A percentile compares a stretch with the other conserved stretches of the same genome.
Evolutionary conservation across 1,140 invertebrate species (phyloP).

Genomic region (Liolophura sinensis): DNA sequence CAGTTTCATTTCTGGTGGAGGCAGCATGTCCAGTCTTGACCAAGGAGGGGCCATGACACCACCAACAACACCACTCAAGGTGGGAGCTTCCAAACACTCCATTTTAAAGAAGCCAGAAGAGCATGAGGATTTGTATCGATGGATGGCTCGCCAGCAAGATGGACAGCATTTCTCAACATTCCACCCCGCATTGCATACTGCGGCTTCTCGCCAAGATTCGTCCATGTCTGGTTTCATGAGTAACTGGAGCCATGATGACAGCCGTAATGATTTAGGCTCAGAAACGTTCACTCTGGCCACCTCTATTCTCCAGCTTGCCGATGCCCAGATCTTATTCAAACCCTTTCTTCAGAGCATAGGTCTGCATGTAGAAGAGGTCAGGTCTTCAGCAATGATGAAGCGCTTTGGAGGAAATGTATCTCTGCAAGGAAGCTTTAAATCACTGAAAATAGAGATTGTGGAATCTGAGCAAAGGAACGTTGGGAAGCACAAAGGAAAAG

Average conservation of each 20-base stretch:
- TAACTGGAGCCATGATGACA: constrained; percentile 53
- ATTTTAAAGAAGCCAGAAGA: constrained; percentile 42
- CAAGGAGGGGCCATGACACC: constrained; percentile 30
- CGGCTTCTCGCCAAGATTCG: constrained; percentile 36
- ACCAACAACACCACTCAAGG: constrained; percentile 39
- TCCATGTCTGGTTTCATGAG: constrained; percentile 41
- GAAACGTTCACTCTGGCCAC: constrained; percentile 42
- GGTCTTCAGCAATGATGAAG: constrained; percentile 62
- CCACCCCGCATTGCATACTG: neutral
- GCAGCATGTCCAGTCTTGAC: constrained; percentile 49
- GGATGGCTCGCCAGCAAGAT: constrained; percentile 92
- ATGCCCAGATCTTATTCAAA: constrained; percentile 55
- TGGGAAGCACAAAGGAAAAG: constrained; percentile 36
- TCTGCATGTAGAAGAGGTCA: constrained; percentile 52
- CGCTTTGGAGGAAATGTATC: constrained; percentile 89
- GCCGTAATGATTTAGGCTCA: constrained; percentile 42
- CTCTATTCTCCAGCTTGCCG: constrained; percentile 51
- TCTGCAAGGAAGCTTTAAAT: constrained; percentile 82
- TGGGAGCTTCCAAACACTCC: constrained; percentile 27
- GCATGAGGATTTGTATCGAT: constrained; percentile 75
- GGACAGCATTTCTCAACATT: constrained; percentile 39
- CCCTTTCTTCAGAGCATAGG: constrained; percentile 56
- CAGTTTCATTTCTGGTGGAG: constrained; percentile 65
- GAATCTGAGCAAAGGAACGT: constrained; percentile 61
- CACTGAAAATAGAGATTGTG: constrained; percentile 90